Conservation (phyloP, 2,888 invertebrate species). For the Epinotia demarniana region DNA sequence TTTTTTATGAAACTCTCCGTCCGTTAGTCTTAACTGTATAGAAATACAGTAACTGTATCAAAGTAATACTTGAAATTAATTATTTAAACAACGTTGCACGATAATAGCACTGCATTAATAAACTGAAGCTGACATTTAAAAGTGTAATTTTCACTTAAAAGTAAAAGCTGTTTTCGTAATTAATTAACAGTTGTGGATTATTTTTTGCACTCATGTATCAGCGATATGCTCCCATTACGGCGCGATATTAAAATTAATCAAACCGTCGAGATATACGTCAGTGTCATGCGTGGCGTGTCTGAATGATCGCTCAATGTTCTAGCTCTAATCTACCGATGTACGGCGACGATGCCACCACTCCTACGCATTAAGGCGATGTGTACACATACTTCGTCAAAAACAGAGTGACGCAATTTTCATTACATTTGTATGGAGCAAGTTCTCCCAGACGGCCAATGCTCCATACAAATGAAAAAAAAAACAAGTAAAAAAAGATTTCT, state of each 20-base stretch:
- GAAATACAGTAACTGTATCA: background rate
- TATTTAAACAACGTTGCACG: constrained; percentile 3
- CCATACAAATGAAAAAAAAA: too few relatives aligned
- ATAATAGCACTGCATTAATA: constrained; percentile 22
- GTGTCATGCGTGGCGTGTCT: constrained; percentile 25
- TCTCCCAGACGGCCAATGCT: too few relatives aligned
- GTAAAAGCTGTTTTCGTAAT: constrained; percentile 40
- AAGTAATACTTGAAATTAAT: background rate
- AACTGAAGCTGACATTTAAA: constrained; percentile 28
- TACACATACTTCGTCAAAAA: background rate
- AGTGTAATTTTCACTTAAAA: constrained; percentile 32
- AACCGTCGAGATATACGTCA: constrained; percentile 47
- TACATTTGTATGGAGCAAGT: too few relatives aligned
- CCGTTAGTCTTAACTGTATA: background rate
- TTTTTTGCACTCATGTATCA: constrained; percentile 38
- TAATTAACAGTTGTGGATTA: constrained; percentile 32
- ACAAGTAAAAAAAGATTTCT: too few relatives aligned
- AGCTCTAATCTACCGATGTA: constrained; percentile 29
- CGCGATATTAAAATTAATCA: constrained; percentile 62
- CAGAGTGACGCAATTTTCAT: too few relatives aligned
- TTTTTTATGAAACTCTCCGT: background rate
- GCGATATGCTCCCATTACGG: constrained; percentile 64
- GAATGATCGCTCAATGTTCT: constrained; percentile 30
- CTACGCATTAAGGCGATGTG: constrained; percentile 34
- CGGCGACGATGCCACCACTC: constrained; percentile 18